Evolutionary conservation across 2,888 invertebrate genomes (phyloP).

Genomic region (Tridacna gigas): DNA sequence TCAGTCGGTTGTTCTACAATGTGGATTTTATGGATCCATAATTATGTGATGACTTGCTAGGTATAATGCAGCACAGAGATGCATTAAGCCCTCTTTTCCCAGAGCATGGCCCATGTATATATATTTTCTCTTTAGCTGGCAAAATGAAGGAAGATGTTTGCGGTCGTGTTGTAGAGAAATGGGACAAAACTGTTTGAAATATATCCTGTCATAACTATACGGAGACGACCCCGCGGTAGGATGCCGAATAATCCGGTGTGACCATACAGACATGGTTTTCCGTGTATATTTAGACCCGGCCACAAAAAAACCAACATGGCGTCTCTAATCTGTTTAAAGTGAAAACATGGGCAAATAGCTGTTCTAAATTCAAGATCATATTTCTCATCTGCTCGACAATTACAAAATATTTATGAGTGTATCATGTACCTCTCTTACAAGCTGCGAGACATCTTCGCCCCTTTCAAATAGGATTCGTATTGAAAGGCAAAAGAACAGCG

Average conservation of each 20-base stretch:
- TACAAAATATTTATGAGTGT: conserved; percentile 31
- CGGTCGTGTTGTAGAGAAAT: too few relatives aligned
- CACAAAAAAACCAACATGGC: conserved; percentile 31
- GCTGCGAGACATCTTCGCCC: conserved; percentile 32
- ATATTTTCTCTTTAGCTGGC: too few relatives aligned
- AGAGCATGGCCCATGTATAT: too few relatives aligned
- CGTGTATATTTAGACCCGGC: conserved; percentile 23
- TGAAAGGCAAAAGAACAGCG: conserved; percentile 19
- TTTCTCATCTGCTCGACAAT: conserved; percentile 56
- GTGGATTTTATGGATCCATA: too few relatives aligned
- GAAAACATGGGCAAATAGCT: conserved; percentile 27
- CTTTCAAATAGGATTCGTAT: conserved; percentile 16
- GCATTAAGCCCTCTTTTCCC: too few relatives aligned
- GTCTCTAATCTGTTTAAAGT: conserved; percentile 28
- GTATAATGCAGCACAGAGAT: too few relatives aligned
- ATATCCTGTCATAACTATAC: neutral
- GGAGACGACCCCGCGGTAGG: neutral
- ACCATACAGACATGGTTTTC: conserved; percentile 26
- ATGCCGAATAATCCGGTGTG: conserved; percentile 8
- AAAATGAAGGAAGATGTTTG: too few relatives aligned
- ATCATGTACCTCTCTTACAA: conserved; percentile 16
- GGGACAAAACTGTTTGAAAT: neutral
- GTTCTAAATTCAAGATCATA: conserved; percentile 60
- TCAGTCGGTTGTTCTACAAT: too few relatives aligned
- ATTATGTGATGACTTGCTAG: too few relatives aligned